A percentile compares a stretch with the other conserved stretches of the same genome.
Evolutionary conservation across 2,888 invertebrate species (phyloP).

Genomic region (Noctua janthina): DNA sequence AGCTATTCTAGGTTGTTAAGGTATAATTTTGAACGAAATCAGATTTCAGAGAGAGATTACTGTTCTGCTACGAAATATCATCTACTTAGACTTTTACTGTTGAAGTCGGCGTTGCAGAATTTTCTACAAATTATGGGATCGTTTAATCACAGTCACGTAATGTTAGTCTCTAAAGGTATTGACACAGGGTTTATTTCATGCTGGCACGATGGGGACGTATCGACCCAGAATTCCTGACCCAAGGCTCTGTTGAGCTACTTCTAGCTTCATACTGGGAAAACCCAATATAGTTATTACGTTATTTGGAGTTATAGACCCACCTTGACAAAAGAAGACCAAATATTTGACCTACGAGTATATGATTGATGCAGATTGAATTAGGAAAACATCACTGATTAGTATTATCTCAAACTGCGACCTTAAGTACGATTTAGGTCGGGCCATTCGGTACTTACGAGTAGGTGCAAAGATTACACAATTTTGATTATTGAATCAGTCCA

Average conservation of each 20-base stretch:
- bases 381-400: conserved; percentile 30
- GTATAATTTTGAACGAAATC: not conserved
- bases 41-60: not conserved
- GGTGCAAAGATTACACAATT: conserved; percentile 6
- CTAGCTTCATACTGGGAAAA: not conserved
- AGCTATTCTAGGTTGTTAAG: not conserved
- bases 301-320: not conserved
- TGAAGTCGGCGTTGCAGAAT: not conserved
- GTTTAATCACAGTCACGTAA: not conserved
- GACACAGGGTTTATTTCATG: not conserved
- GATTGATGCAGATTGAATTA: conserved; percentile 31
- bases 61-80: not conserved
- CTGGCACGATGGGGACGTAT: not conserved
- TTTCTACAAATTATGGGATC: not conserved
- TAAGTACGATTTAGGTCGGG: conserved; percentile 29
- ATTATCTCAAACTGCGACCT: conserved; percentile 19
- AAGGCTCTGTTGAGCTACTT: not conserved
- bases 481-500: conserved; percentile 22
- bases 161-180: not conserved
- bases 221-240: not conserved
- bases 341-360: not conserved
- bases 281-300: not conserved
- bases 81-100: not conserved
- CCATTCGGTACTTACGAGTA: conserved; percentile 17
- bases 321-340: not conserved